phyloP scores from a whole-genome alignment of 2,888 invertebrate species.

The Drosophila diplacantha region DNA sequence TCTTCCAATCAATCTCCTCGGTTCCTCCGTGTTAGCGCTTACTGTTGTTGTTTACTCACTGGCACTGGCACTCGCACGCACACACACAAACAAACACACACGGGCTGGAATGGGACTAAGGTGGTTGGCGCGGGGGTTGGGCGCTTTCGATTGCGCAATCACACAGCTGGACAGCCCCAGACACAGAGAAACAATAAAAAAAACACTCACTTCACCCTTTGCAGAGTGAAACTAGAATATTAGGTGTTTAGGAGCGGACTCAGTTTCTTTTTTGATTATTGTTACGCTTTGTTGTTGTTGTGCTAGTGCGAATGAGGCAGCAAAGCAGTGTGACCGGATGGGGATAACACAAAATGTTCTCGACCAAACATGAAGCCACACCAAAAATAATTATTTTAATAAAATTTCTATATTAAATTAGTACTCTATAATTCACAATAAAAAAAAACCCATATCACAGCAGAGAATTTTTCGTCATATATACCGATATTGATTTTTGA shows the following conservation, averaged over 20 bases:
- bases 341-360: background rate
- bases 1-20: constrained; percentile 35
- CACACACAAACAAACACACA: constrained; percentile 21
- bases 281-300: constrained; percentile 32
- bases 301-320: constrained; percentile 17
- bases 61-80: constrained; percentile 19
- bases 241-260: constrained; percentile 5
- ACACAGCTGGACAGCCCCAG: constrained; percentile 17
- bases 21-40: constrained; percentile 15
- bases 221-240: constrained; percentile 11
- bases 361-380: background rate
- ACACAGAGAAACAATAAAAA: constrained; percentile 6
- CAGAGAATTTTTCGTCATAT: background rate
- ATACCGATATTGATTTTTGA: background rate
- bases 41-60: constrained; percentile 36
- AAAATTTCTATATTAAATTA: background rate
- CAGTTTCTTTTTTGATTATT: constrained; percentile 14
- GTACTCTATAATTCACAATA: background rate
- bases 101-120: constrained; percentile 9
- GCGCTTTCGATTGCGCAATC: constrained; percentile 30
- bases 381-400: background rate
- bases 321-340: constrained; percentile 10
- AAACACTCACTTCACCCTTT: constrained; percentile 1
- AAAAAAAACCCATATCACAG: background rate
- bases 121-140: constrained; percentile 12